These are phyloP conservation scores for Biston betularia DNA, from an alignment of 2,888 invertebrate genomes.

Conservation along the genomic window DNA sequence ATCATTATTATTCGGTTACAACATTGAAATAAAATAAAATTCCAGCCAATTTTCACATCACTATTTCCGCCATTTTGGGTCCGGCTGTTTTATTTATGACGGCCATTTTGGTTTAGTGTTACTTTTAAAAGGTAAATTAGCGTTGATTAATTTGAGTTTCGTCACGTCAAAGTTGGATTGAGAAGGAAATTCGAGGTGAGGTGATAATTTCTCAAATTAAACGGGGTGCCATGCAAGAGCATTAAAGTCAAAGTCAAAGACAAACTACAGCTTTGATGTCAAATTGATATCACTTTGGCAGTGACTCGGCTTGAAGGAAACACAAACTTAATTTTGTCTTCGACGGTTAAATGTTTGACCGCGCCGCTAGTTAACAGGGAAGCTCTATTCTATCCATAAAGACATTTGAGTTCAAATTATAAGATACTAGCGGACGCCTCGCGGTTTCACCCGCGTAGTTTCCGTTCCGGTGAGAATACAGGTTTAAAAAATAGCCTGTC, in stretches of 20 bases:
- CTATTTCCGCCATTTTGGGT: conserved; percentile 43
- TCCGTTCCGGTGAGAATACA: too few relatives aligned
- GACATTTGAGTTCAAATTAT: neutral
- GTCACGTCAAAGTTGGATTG: conserved; percentile 14
- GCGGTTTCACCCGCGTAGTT: too few relatives aligned
- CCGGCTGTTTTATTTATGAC: conserved; percentile 43
- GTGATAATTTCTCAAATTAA: conserved; percentile 26
- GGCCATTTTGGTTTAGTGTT: conserved; percentile 51
- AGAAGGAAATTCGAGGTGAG: conserved; percentile 19
- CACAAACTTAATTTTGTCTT: conserved; percentile 3
- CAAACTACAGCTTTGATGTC: conserved; percentile 12
- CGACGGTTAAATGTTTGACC: neutral
- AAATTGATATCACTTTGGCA: conserved; percentile 13
- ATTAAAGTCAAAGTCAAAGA: conserved; percentile 6
- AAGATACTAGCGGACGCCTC: too few relatives aligned
- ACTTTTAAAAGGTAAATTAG: conserved; percentile 46
- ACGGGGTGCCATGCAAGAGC: conserved; percentile 6
- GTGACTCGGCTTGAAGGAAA: neutral
- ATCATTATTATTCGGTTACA: too few relatives aligned
- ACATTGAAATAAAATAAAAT: too few relatives aligned
- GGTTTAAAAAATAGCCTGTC: too few relatives aligned
- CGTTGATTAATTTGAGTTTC: conserved; percentile 35
- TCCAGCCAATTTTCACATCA: neutral
- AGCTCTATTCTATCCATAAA: neutral
- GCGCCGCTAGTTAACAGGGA: neutral